Percentiles rank a stretch among this genome's conserved stretches.
These are phyloP conservation scores for Xenopus tropicalis DNA, from an alignment of 2,113 vertebrate genomes.

Conservation along the genomic window DNA sequence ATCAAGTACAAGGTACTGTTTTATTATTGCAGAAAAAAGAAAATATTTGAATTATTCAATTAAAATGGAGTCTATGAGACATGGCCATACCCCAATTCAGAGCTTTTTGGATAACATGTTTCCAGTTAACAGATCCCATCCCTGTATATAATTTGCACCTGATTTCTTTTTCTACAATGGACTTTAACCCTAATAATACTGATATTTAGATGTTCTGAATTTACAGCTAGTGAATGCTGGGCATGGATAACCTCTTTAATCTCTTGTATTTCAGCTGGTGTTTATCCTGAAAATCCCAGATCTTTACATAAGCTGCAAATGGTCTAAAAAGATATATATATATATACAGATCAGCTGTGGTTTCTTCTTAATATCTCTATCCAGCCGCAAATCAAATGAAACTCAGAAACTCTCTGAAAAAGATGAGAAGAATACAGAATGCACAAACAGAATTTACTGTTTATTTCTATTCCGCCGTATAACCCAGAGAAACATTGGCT, in stretches of 20 bases:
- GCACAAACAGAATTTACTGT: background rate
- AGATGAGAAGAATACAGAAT: conserved; percentile 57
- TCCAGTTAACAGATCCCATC: no score
- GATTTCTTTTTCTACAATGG: no score
- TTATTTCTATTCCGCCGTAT: no score
- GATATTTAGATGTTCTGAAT: conserved; percentile 27
- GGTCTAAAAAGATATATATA: conserved; percentile 13
- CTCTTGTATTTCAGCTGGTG: conserved; percentile 64
- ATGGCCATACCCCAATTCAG: no score
- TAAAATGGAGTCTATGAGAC: no score
- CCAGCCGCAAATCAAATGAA: conserved; percentile 70
- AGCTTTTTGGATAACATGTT: no score
- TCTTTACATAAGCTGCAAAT: conserved; percentile 78
- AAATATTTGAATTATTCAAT: no score
- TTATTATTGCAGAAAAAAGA: no score
- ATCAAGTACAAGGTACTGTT: no score
- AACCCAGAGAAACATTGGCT: no score
- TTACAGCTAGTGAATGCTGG: conserved; percentile 36
- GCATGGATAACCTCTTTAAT: conserved; percentile 58
- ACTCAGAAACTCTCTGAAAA: conserved; percentile 63
- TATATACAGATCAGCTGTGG: conserved; percentile 25
- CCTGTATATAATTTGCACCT: no score
- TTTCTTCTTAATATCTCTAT: conserved; percentile 64
- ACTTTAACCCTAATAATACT: no score
- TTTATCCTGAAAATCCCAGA: conserved; percentile 71